Percentiles rank a stretch among this genome's conserved stretches.
These are phyloP conservation scores for Cariama cristata DNA, from an alignment of 2,113 vertebrate genomes.

Conservation along the genomic window DNA sequence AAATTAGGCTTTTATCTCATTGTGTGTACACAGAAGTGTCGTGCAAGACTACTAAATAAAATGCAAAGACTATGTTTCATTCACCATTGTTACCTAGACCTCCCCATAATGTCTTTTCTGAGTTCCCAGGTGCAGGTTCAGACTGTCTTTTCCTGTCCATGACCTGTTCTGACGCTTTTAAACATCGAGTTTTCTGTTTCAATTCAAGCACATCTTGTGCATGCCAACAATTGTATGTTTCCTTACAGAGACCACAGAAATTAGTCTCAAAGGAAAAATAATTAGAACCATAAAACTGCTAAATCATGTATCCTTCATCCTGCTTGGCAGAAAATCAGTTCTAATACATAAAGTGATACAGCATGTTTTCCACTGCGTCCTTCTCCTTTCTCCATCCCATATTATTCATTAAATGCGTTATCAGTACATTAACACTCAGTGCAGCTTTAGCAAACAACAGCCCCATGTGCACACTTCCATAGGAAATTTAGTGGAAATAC, in stretches of 20 bases:
- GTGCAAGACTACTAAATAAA: background rate
- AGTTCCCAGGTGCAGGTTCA: background rate
- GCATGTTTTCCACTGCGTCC: background rate
- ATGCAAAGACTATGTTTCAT: background rate
- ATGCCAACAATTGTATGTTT: background rate
- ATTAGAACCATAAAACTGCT: background rate
- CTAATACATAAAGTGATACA: background rate
- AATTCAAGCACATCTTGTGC: background rate
- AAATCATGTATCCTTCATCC: constrained; percentile 3
- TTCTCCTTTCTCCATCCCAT: background rate
- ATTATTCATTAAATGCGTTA: background rate
- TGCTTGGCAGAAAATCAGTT: background rate
- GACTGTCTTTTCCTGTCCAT: background rate
- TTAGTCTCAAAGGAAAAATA: background rate
- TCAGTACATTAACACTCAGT: background rate
- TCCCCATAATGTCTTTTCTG: background rate
- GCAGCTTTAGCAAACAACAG: background rate
- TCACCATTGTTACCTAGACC: background rate
- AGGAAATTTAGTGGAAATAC: background rate
- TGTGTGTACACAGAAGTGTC: background rate
- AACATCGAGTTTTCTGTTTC: background rate
- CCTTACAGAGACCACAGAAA: background rate
- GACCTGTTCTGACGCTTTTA: background rate
- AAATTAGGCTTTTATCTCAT: background rate
- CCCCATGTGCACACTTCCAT: background rate